Conservation (phyloP, 2,113 vertebrate species). For the Toxotes chatareus region DNA sequence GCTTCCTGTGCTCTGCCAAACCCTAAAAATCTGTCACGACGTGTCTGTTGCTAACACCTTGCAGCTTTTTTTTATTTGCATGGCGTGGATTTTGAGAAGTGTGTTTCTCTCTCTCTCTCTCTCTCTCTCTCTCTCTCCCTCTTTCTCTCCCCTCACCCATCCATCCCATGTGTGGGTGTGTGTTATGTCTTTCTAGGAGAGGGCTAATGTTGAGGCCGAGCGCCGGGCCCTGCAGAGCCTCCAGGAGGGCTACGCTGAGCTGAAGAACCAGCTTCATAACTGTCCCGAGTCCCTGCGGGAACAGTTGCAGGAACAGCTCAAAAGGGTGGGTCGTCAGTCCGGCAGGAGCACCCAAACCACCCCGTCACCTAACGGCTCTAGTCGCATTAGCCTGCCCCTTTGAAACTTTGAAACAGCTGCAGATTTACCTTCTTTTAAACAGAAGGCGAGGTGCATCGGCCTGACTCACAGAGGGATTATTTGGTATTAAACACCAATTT, state of each 20-base stretch:
- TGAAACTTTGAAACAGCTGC: background rate
- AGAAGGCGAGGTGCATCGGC: background rate
- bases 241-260: slow-evolving; percentile 91
- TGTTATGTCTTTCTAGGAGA: slow-evolving; percentile 89
- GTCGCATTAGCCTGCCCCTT: background rate
- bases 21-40: slow-evolving; percentile 23
- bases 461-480: background rate
- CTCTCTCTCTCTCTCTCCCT: slow-evolving; percentile 60
- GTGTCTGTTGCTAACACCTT: slow-evolving; percentile 61
- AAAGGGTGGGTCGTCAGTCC: slow-evolving; percentile 91
- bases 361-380: background rate
- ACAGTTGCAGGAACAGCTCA: slow-evolving; percentile 96
- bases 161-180: slow-evolving; percentile 71
- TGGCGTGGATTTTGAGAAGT: slow-evolving; percentile 88
- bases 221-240: slow-evolving; percentile 93
- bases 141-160: slow-evolving; percentile 43
- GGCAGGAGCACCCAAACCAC: slow-evolving; percentile 31
- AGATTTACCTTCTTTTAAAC: background rate
- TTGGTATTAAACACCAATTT: background rate
- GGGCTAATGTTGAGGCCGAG: slow-evolving; percentile 94
- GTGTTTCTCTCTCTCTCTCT: slow-evolving; percentile 74
- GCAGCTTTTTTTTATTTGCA: slow-evolving; percentile 75
- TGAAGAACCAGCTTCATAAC: slow-evolving; percentile 96
- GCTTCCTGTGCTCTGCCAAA: background rate
- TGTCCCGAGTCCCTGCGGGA: slow-evolving; percentile 96